Conservation (phyloP, 2,888 invertebrate species). For the Phortica okadai region DNA sequence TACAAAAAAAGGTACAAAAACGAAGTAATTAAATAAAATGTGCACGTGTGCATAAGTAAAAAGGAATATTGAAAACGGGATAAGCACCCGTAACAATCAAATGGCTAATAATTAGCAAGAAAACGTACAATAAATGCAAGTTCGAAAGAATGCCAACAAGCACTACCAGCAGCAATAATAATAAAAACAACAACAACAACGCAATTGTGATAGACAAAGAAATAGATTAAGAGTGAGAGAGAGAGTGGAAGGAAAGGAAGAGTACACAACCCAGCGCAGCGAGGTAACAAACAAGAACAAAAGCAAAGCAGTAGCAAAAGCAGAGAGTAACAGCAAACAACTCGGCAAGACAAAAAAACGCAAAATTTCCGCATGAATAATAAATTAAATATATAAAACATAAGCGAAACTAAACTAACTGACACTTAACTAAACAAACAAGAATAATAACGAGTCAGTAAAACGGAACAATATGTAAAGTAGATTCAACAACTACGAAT, state of each 20-base stretch:
- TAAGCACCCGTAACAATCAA: slow-evolving; percentile 46
- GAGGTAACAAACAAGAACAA: not conserved
- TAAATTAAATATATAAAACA: slow-evolving; percentile 28
- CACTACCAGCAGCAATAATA: slow-evolving; percentile 49
- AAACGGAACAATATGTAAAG: not conserved
- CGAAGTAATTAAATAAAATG: not conserved
- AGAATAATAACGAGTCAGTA: not conserved
- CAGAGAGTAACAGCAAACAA: not conserved
- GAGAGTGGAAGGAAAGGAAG: slow-evolving; percentile 46
- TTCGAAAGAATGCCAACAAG: slow-evolving; percentile 37
- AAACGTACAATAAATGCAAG: slow-evolving; percentile 55
- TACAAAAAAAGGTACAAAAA: not conserved
- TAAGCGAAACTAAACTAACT: slow-evolving; percentile 8
- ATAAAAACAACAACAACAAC: slow-evolving; percentile 62
- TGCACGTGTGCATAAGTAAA: slow-evolving; percentile 2
- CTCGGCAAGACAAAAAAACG: not conserved
- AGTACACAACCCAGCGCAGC: not conserved
- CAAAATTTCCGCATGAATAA: slow-evolving; percentile 28
- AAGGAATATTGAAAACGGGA: slow-evolving; percentile 30
- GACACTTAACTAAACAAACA: slow-evolving; percentile 42
- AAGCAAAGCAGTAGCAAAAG: slow-evolving; percentile 6
- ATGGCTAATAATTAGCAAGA: slow-evolving; percentile 53
- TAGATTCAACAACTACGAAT: too few species aligned
- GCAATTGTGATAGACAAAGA: slow-evolving; percentile 71
- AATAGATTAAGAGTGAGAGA: slow-evolving; percentile 58